Conservation (phyloP, 2,888 invertebrate species). For the Loripinus fragilis region DNA sequence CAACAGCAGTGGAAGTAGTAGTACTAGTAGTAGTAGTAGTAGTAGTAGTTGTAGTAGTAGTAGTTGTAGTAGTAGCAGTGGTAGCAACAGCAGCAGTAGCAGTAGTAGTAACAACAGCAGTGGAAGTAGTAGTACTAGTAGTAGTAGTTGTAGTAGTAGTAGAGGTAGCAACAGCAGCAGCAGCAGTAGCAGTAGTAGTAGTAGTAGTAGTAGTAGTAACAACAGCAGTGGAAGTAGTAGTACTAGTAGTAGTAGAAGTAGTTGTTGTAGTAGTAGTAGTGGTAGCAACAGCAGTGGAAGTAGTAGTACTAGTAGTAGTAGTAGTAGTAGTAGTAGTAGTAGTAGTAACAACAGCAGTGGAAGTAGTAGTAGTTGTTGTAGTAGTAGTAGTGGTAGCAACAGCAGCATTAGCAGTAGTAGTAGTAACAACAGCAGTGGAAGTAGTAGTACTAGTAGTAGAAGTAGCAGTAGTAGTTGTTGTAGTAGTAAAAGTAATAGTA, state of each 20-base stretch:
- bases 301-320: too few relatives aligned
- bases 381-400: too few relatives aligned
- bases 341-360: conserved; percentile 16
- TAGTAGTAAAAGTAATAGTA: conserved; percentile 15
- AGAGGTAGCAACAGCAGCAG: too few relatives aligned
- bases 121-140: conserved; percentile 22
- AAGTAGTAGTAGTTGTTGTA: too few relatives aligned
- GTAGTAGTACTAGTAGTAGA: conserved; percentile 55
- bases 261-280: conserved; percentile 53
- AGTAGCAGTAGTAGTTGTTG: conserved; percentile 24
- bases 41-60: too few relatives aligned
- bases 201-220: conserved; percentile 26
- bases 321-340: conserved; percentile 39
- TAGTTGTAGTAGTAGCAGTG: too few relatives aligned
- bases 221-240: conserved; percentile 12
- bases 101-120: too few relatives aligned
- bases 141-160: too few relatives aligned
- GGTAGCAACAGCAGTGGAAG: conserved; percentile 23
- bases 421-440: too few relatives aligned
- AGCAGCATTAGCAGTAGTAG: too few relatives aligned
- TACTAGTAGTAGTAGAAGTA: conserved; percentile 18
- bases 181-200: conserved; percentile 3
- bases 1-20: conserved; percentile 21
- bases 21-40: conserved; percentile 23
- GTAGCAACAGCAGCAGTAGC: too few relatives aligned